Evolutionary conservation across 2,888 invertebrate genomes (phyloP), one percentile per base, ranked within the genome.

Genomic region (Mellilla xanthometata): DNA sequence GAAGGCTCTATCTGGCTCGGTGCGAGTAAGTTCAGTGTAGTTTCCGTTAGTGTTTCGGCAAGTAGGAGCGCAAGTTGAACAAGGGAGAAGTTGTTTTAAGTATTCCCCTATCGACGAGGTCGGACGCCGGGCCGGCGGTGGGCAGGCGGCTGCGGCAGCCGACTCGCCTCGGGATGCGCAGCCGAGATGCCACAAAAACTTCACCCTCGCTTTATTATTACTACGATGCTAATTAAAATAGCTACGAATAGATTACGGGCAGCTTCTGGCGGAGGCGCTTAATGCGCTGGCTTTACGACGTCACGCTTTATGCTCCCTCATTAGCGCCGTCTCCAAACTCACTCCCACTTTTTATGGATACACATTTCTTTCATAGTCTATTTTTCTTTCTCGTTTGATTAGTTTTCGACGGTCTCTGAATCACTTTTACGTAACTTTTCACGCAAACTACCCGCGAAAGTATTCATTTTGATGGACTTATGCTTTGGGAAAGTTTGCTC

Each of bases 201-300:
- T 81, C 70, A 67, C 76, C 80, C 77, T 60, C 75, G 72, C 77
- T 80, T 78, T 81, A 79, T 84, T 84, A 82, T 84, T 79, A 78
- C 79, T 81, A 77, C 75, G 76, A 81, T 80, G 84, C 83, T 85
- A 88, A 87, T 87, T 87, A 87, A 87, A 86, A 88, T 84, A 85
- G 81, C 82, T 82, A 71, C 75, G 82, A 83, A 85, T 86, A 88
- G 86, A 86, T 86, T 81, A 85, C 80, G 76, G 78, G 72, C 81
- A 81, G 80, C 81, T 86, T 81, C 83, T 84, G 83, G 81, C 82
- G 71, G 74, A 69, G 75, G 73, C 70, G 79, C 80, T 84, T 87
- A 87, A 86, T 86, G 85, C 79, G 72, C 76, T 78, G 77, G 74
- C 81, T 86, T 87, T 87, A 87, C 79, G 87, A 82, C 83, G 83